phyloP scores from a whole-genome alignment of 92 coral and sea anemone genomes.

The Zoanthus sociatus region DNA sequence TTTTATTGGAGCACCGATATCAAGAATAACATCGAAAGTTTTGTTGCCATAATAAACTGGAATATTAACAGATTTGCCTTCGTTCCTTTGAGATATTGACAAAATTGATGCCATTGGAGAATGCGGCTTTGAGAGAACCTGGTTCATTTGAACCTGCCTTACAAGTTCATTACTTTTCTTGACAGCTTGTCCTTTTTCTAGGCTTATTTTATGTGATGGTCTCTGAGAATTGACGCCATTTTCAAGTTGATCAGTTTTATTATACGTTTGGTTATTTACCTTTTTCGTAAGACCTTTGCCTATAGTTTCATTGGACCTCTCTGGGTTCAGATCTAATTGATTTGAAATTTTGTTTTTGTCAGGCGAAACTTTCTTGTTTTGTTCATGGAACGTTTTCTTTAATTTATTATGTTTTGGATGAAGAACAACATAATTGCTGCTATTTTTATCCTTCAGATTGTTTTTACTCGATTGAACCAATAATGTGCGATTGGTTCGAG shows the following conservation, averaged over 20 bases:
- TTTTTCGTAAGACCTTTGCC: neutral
- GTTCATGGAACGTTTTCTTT: constrained; percentile 4
- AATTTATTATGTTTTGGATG: neutral
- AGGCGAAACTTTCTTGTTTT: neutral
- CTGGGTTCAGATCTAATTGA: neutral
- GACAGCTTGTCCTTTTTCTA: neutral
- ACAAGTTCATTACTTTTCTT: neutral
- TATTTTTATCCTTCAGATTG: neutral
- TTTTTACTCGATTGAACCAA: neutral
- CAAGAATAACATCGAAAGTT: neutral
- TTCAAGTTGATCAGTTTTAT: neutral
- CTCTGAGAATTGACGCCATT: neutral
- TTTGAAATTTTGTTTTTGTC: neutral
- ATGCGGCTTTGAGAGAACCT: no score
- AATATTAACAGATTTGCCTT: neutral
- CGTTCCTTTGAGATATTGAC: neutral
- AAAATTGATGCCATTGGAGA: no score
- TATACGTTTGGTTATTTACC: neutral
- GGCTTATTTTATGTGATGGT: neutral
- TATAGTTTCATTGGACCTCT: neutral
- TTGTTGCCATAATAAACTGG: constrained; percentile 3
- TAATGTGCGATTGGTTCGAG: neutral
- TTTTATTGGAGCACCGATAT: neutral
- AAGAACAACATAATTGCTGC: neutral
- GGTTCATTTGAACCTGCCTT: neutral